A percentile compares a stretch with the other conserved stretches of the same genome.
Evolutionary conservation across 2,888 invertebrate genomes (phyloP).

Genomic region (Bugula neritina): DNA sequence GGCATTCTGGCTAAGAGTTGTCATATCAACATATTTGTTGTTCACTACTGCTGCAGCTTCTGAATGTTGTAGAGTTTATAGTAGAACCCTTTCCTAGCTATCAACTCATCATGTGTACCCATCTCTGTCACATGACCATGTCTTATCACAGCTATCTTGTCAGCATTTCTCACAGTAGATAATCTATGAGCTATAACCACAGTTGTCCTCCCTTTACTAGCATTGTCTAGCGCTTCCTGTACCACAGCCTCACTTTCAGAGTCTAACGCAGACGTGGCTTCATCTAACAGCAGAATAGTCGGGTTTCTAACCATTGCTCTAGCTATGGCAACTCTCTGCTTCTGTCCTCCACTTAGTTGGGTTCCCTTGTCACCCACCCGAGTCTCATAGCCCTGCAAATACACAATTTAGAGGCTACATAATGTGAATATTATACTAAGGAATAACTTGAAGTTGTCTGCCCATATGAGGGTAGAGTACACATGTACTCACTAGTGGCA

Average conservation of each 20-base stretch:
- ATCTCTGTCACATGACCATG: constrained; percentile 45
- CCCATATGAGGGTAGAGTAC: background rate
- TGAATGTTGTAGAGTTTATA: constrained; percentile 43
- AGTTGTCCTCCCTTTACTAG: constrained; percentile 70
- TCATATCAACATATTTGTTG: no score
- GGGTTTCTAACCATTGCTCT: constrained; percentile 66
- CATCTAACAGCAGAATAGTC: constrained; percentile 58
- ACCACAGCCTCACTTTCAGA: constrained; percentile 58
- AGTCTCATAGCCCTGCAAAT: constrained; percentile 44
- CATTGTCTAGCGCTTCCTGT: constrained; percentile 76
- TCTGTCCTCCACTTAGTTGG: constrained; percentile 55
- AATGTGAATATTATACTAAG: background rate
- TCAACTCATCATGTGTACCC: constrained; percentile 42
- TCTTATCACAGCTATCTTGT: constrained; percentile 56
- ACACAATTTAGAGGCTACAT: background rate
- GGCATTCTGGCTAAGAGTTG: no score
- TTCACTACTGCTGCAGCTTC: constrained; percentile 24
- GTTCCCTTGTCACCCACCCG: constrained; percentile 51
- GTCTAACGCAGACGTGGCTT: constrained; percentile 54
- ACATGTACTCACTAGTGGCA: constrained; percentile 60
- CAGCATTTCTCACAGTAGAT: constrained; percentile 74
- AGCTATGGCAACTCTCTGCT: constrained; percentile 64
- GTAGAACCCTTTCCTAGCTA: constrained; percentile 43
- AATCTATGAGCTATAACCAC: constrained; percentile 81
- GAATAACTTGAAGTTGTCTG: background rate